Evolutionary conservation across 2,888 invertebrate species (phyloP).

Genomic region (Acholoe squamosa): DNA sequence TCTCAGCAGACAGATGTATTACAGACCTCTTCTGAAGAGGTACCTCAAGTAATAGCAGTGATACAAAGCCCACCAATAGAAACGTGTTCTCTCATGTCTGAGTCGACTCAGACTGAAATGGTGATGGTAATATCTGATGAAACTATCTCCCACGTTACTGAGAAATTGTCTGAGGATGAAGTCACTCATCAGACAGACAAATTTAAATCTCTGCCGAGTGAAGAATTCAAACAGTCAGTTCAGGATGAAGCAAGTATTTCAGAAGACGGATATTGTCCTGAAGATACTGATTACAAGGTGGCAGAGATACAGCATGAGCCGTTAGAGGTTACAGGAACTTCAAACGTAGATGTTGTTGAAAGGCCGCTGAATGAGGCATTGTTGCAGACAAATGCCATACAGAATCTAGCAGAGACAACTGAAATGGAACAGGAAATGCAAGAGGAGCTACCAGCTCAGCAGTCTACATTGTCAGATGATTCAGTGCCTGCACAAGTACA

Average conservation of each 20-base stretch:
- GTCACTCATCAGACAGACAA: background rate
- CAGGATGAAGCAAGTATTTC: too few relatives aligned
- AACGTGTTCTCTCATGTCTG: background rate
- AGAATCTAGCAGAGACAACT: background rate
- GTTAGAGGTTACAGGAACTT: background rate
- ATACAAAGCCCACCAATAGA: background rate
- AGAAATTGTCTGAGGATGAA: background rate
- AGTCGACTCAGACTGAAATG: background rate
- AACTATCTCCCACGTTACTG: too few relatives aligned
- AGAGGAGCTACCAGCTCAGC: background rate
- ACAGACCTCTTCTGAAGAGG: background rate
- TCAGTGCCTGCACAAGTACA: too few relatives aligned
- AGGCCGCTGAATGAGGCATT: background rate
- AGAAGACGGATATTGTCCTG: too few relatives aligned
- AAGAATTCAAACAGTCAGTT: too few relatives aligned
- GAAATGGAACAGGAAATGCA: background rate
- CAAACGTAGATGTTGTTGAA: background rate
- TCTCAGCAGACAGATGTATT: background rate
- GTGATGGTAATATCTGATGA: too few relatives aligned
- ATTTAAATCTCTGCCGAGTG: background rate
- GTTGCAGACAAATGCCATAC: background rate
- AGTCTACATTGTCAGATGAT: background rate
- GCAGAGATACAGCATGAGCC: background rate
- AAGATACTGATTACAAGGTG: too few relatives aligned
- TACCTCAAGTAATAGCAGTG: background rate